phyloP scores from a whole-genome alignment of 35 echinoderm and acorn worm species.

The Apostichopus parvimensis region DNA sequence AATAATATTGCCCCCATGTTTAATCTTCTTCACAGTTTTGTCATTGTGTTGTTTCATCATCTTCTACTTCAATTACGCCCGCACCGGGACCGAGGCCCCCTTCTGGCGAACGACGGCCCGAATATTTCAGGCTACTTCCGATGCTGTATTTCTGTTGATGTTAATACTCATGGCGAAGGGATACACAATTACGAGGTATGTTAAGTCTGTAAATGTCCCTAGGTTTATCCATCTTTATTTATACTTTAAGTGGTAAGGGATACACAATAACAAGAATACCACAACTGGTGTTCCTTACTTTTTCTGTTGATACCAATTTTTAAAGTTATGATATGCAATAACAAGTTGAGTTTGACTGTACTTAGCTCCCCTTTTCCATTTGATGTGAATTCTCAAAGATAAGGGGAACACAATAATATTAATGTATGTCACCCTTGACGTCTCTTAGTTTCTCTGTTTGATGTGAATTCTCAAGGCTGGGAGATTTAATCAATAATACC shows the following conservation, averaged over 20 bases:
- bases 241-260: too few species aligned
- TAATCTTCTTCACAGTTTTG: constrained; percentile 68
- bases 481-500: too few species aligned
- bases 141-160: constrained; percentile 87
- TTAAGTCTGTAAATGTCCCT: not conserved
- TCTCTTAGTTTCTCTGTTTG: too few species aligned
- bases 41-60: constrained; percentile 69
- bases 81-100: constrained; percentile 55
- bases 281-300: not conserved
- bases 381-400: too few species aligned
- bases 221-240: not conserved
- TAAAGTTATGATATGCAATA: too few species aligned
- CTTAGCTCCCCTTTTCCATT: too few species aligned
- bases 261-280: too few species aligned
- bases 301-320: too few species aligned
- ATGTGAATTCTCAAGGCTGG: too few species aligned
- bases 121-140: constrained; percentile 60
- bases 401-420: too few species aligned
- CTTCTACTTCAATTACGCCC: constrained; percentile 83
- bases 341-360: too few species aligned
- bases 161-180: constrained; percentile 96
- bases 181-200: constrained; percentile 92
- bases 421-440: too few species aligned
- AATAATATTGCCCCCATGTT: not conserved
- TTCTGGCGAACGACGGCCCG: constrained; percentile 52